Percentiles rank a stretch among this genome's conserved stretches.
phyloP scores from a whole-genome alignment of 2,797 vertebrate genomes.

The Coccyzus lansbergi region DNA sequence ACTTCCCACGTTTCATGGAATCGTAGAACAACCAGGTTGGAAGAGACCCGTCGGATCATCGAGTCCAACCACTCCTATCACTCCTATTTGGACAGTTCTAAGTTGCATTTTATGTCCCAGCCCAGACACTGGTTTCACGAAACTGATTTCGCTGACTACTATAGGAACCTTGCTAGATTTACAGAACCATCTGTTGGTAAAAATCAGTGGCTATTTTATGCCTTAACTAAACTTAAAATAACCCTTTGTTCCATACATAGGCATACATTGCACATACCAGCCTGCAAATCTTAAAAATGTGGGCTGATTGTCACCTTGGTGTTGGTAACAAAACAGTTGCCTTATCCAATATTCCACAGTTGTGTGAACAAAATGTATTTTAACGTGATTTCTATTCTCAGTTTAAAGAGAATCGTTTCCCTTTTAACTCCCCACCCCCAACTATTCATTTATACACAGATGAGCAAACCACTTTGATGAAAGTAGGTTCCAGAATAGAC shows the following conservation, averaged over 20 bases:
- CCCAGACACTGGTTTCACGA: background rate
- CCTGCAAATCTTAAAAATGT: constrained; percentile 16
- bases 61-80: no score
- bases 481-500: constrained; percentile 44
- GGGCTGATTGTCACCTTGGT: constrained; percentile 35
- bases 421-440: constrained; percentile 43
- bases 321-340: constrained; percentile 39
- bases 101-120: constrained; percentile 2
- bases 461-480: constrained; percentile 38
- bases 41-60: no score
- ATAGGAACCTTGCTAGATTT: constrained; percentile 34
- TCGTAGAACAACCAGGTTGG: no score
- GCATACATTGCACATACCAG: constrained; percentile 6
- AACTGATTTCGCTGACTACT: constrained; percentile 26
- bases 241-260: constrained; percentile 42
- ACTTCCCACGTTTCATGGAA: no score
- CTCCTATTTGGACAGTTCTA: background rate
- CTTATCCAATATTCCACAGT: constrained; percentile 20
- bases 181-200: constrained; percentile 23
- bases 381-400: constrained; percentile 38
- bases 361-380: constrained; percentile 39
- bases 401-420: constrained; percentile 52
- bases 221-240: constrained; percentile 53
- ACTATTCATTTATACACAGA: constrained; percentile 54
- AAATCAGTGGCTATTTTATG: constrained; percentile 39